These are phyloP conservation scores for Sphenodon punctatus DNA, from an alignment of 2,797 vertebrate genomes.

Conservation along the genomic window DNA sequence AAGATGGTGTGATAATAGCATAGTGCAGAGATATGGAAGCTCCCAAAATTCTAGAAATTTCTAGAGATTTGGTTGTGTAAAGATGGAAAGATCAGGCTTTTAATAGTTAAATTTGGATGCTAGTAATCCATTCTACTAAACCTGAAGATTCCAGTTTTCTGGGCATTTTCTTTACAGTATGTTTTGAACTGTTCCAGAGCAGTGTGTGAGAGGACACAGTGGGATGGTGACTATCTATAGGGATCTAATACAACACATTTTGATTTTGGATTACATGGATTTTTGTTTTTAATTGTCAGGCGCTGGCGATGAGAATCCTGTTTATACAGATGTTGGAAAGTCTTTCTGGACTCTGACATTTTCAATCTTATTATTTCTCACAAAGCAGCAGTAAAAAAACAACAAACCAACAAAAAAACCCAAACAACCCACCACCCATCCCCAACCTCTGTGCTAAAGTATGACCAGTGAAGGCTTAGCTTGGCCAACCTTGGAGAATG, in stretches of 20 bases:
- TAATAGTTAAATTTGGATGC: not conserved
- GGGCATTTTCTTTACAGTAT: accelerated
- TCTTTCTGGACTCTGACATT: not conserved
- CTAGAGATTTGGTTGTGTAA: not conserved
- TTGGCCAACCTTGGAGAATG: not conserved
- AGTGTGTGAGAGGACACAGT: not conserved
- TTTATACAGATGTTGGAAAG: not conserved
- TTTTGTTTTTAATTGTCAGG: not conserved
- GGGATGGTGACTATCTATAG: not conserved
- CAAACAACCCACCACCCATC: too few species aligned
- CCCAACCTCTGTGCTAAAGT: slow-evolving; percentile 5
- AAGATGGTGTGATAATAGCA: not conserved
- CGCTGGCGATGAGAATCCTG: not conserved
- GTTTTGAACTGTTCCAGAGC: not conserved
- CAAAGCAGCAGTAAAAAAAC: too few species aligned
- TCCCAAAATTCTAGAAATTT: not conserved
- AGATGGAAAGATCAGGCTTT: accelerated
- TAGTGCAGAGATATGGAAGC: not conserved
- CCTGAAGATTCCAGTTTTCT: not conserved
- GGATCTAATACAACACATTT: not conserved
- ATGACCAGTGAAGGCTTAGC: not conserved
- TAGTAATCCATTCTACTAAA: not conserved
- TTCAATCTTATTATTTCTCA: too few species aligned
- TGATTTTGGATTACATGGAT: not conserved
- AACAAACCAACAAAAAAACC: too few species aligned